Evolutionary conservation across 2,888 invertebrate species (phyloP).

Genomic region (Furcula furcula): DNA sequence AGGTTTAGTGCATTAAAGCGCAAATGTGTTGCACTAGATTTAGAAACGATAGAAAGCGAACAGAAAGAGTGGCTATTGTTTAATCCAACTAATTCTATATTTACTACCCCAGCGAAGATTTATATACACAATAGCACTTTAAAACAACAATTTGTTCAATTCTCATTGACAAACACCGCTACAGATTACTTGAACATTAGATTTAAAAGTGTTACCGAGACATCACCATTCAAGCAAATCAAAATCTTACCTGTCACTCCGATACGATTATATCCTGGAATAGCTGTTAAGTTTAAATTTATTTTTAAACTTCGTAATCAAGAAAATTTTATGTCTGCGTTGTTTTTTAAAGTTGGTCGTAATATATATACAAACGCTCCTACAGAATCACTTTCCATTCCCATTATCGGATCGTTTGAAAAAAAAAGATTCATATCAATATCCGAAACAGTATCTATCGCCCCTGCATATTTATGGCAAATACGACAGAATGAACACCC

Average conservation of each 20-base stretch:
- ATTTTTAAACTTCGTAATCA: conserved; percentile 40
- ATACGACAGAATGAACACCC: conserved; percentile 46
- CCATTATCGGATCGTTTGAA: conserved; percentile 40
- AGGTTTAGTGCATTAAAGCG: conserved; percentile 27
- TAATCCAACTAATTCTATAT: conserved; percentile 34
- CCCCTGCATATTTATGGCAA: conserved; percentile 59
- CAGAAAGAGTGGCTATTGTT: conserved; percentile 31
- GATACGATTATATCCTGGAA: conserved; percentile 53
- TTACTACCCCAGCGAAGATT: conserved; percentile 43
- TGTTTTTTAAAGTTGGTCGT: conserved; percentile 53
- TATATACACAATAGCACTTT: conserved; percentile 31
- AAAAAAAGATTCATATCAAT: conserved; percentile 31
- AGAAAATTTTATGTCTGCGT: conserved; percentile 37
- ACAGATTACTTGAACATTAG: conserved; percentile 43
- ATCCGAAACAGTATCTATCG: conserved; percentile 43
- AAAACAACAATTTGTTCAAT: conserved; percentile 44
- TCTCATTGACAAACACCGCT: conserved; percentile 49
- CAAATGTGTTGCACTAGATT: conserved; percentile 11
- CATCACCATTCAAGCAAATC: conserved; percentile 35
- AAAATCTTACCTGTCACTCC: conserved; percentile 46
- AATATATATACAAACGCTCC: conserved; percentile 30
- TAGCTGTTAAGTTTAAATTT: conserved; percentile 45
- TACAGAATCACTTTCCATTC: conserved; percentile 46
- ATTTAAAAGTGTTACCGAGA: conserved; percentile 49
- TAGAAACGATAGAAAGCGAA: conserved; percentile 9